These are phyloP conservation scores for Nemopilema nomurai DNA, from an alignment of 30 jellyfish, hydroid and myxozoan genomes.

Conservation along the genomic window DNA sequence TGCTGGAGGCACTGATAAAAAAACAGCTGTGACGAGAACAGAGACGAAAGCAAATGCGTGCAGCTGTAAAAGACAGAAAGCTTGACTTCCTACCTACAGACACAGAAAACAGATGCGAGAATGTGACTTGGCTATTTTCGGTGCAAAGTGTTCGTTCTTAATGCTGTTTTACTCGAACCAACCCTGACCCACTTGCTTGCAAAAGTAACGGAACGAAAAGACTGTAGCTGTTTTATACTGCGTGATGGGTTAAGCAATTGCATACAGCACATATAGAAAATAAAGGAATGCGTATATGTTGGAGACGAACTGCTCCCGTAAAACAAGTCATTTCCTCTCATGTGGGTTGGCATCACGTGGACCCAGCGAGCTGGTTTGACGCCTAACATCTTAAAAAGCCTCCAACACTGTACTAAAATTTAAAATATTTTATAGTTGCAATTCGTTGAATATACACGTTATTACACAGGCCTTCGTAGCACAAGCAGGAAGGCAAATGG, in stretches of 20 bases:
- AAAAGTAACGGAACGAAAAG: neutral
- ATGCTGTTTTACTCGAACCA: too few relatives aligned
- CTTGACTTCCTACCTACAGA: too few relatives aligned
- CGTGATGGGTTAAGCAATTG: neutral
- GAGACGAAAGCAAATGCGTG: neutral
- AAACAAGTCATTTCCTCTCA: neutral
- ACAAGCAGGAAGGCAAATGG: neutral
- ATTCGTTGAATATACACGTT: neutral
- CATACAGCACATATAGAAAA: neutral
- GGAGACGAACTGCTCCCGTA: too few relatives aligned
- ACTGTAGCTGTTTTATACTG: neutral
- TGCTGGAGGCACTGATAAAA: neutral
- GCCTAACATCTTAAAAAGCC: constrained; percentile 5
- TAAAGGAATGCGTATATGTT: too few relatives aligned
- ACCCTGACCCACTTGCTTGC: neutral
- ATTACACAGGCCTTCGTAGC: neutral
- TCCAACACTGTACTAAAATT: constrained; percentile 28
- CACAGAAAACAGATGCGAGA: too few relatives aligned
- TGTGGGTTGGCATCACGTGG: neutral
- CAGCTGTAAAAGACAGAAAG: too few relatives aligned
- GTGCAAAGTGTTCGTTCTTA: too few relatives aligned
- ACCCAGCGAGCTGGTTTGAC: neutral
- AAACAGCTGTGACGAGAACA: neutral
- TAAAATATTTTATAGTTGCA: constrained; percentile 2
- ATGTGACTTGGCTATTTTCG: too few relatives aligned